A percentile compares a stretch with the other conserved stretches of the same genome.
phyloP scores from a whole-genome alignment of 2,888 invertebrate species.

The Schrankia costaestrigalis region DNA sequence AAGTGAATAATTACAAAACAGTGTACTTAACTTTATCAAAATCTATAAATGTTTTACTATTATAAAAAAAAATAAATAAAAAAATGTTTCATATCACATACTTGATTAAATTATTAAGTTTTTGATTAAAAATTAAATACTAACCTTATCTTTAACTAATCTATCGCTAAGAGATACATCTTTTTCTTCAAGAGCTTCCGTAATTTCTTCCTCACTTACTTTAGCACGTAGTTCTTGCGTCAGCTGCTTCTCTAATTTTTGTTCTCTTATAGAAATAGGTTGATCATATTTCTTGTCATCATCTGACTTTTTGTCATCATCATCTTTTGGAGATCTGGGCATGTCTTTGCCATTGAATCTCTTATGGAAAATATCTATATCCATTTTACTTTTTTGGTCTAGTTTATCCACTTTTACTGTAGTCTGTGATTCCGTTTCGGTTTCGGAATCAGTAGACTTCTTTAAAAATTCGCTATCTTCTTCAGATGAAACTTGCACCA shows the following conservation, averaged over 20 bases:
- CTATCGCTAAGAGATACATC: conserved; percentile 53
- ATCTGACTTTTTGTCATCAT: conserved; percentile 40
- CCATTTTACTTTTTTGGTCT: conserved; percentile 47
- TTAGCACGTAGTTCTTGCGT: conserved; percentile 54
- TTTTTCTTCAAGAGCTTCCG: conserved; percentile 63
- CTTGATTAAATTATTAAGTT: no score
- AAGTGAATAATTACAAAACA: no score
- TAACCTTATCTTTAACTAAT: conserved; percentile 54
- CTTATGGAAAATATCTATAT: conserved; percentile 43
- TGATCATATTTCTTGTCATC: conserved; percentile 49
- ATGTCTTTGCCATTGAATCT: conserved; percentile 39
- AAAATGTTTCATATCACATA: no score
- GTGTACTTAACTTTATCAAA: no score
- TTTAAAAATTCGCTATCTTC: conserved; percentile 77
- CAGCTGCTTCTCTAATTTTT: conserved; percentile 53
- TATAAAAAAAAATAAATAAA: no score
- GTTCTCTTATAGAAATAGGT: conserved; percentile 37
- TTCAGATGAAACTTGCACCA: conserved; percentile 77
- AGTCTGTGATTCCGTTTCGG: conserved; percentile 77
- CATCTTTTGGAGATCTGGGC: conserved; percentile 45
- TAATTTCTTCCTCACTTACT: conserved; percentile 62
- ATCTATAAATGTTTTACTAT: no score
- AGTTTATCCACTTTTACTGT: conserved; percentile 67
- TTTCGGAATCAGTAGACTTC: conserved; percentile 77
- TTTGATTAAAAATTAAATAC: no score